Evolutionary conservation across 2,797 vertebrate genomes (phyloP).

Genomic region (Dicrostonyx torquatus): DNA sequence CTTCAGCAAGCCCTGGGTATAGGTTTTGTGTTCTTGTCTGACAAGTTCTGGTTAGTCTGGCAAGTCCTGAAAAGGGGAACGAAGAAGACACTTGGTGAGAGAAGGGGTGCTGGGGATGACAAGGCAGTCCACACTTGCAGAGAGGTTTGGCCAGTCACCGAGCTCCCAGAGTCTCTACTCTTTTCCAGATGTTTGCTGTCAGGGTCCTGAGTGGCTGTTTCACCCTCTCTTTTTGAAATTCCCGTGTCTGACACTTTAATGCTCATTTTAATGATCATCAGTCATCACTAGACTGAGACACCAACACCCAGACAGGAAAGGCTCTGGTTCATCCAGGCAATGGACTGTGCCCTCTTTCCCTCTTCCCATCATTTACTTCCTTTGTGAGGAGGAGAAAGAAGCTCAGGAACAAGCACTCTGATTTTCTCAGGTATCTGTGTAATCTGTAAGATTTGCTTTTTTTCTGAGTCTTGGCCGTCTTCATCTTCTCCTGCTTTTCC

Average conservation of each 20-base stretch:
- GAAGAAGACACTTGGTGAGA: background rate
- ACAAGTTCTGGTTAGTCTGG: background rate
- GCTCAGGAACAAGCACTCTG: slow-evolving; percentile 23
- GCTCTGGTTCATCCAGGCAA: background rate
- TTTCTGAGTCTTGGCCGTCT: slow-evolving; percentile 52
- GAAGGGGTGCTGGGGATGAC: background rate
- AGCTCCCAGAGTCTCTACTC: slow-evolving; percentile 52
- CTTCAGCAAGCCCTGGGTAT: background rate
- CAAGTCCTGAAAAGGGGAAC: background rate
- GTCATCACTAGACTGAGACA: background rate
- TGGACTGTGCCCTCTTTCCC: background rate
- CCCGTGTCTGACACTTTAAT: background rate
- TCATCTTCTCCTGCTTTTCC: slow-evolving; percentile 60
- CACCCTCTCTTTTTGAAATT: background rate
- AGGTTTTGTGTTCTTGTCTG: slow-evolving; percentile 12
- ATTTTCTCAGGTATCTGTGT: slow-evolving; percentile 50
- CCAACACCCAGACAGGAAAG: slow-evolving; percentile 4
- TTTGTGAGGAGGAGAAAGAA: slow-evolving; percentile 39
- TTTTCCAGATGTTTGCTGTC: slow-evolving; percentile 44
- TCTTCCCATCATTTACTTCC: background rate
- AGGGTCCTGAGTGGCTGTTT: slow-evolving; percentile 36
- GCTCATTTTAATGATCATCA: background rate
- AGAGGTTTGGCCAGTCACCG: slow-evolving; percentile 1
- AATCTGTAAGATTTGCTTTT: slow-evolving; percentile 37
- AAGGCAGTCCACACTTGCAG: background rate